These are phyloP conservation scores for Donacobius atricapilla DNA, from an alignment of 2,113 vertebrate genomes.

Conservation along the genomic window DNA sequence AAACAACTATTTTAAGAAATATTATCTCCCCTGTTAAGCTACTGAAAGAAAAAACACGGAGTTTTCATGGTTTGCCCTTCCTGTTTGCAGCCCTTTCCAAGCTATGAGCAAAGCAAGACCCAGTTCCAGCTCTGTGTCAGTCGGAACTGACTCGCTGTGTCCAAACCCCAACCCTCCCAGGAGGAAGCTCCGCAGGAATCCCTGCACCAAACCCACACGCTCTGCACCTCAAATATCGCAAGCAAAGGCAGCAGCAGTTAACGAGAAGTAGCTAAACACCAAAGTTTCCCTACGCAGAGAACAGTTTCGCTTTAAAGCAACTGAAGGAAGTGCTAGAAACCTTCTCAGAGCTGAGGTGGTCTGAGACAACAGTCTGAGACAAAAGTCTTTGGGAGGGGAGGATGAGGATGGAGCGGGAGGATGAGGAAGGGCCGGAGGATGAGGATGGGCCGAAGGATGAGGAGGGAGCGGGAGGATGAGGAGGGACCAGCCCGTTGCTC, in stretches of 20 bases:
- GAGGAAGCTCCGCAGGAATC: rapidly evolving
- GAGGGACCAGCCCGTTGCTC: rapidly evolving
- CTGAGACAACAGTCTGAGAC: rapidly evolving
- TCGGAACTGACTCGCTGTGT: rapidly evolving
- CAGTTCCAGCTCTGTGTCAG: not conserved
- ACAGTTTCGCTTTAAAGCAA: not conserved
- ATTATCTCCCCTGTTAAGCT: not conserved
- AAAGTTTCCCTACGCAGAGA: not conserved
- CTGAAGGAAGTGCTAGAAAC: not conserved
- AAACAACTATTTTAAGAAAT: not conserved
- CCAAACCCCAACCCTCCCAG: not conserved
- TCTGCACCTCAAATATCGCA: rapidly evolving
- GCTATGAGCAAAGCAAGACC: not conserved
- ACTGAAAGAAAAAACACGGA: not conserved
- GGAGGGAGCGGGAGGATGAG: not conserved
- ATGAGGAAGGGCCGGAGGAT: not conserved
- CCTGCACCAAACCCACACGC: not conserved
- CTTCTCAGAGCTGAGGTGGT: not conserved
- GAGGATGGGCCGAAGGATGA: not conserved
- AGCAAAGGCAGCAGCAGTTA: not conserved
- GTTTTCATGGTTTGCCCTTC: not conserved
- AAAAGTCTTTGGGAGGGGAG: not conserved
- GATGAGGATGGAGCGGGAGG: not conserved
- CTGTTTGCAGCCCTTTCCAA: not conserved
- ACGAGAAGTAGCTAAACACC: not conserved